A percentile compares a stretch with the other conserved stretches of the same genome.
These are phyloP conservation scores for Homalodisca vitripennis DNA, from an alignment of 1,140 invertebrate species.

Conservation along the genomic window DNA sequence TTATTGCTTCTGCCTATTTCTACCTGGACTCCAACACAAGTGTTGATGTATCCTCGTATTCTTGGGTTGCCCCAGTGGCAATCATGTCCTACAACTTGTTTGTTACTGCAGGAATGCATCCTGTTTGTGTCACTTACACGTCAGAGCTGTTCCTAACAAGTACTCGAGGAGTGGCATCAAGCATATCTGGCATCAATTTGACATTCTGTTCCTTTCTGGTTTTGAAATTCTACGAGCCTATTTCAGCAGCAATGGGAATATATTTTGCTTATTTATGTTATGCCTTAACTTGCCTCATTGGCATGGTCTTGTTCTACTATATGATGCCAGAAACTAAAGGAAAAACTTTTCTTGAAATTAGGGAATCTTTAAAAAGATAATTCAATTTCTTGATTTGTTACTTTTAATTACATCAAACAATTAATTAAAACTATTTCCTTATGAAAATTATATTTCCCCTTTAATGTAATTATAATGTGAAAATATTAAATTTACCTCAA, in stretches of 20 bases:
- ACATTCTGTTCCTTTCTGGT: slow-evolving; percentile 56
- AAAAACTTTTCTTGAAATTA: slow-evolving; percentile 72
- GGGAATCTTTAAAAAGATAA: slow-evolving; percentile 2
- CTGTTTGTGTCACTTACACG: slow-evolving; percentile 35
- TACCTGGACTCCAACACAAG: not conserved
- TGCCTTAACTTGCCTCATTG: slow-evolving; percentile 58
- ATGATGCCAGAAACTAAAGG: slow-evolving; percentile 81
- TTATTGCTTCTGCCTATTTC: not conserved
- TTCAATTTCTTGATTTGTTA: too few species aligned
- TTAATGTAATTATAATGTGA: too few species aligned
- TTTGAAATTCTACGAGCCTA: slow-evolving; percentile 67
- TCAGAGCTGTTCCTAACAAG: slow-evolving; percentile 35
- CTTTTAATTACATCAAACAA: too few species aligned
- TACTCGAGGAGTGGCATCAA: slow-evolving; percentile 32
- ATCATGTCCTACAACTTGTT: slow-evolving; percentile 32
- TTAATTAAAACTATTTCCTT: too few species aligned
- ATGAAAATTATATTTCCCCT: too few species aligned
- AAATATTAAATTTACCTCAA: too few species aligned
- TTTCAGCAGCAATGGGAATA: slow-evolving; percentile 60
- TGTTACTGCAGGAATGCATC: slow-evolving; percentile 33
- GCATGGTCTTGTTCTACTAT: slow-evolving; percentile 60
- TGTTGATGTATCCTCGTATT: not conserved
- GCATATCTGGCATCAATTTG: slow-evolving; percentile 33
- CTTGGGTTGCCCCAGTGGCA: slow-evolving; percentile 31
- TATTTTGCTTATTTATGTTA: slow-evolving; percentile 78